A percentile compares a stretch with the other conserved stretches of the same genome.
Conservation (phyloP, 1,140 invertebrate species). For the Bombus consobrinus region DNA sequence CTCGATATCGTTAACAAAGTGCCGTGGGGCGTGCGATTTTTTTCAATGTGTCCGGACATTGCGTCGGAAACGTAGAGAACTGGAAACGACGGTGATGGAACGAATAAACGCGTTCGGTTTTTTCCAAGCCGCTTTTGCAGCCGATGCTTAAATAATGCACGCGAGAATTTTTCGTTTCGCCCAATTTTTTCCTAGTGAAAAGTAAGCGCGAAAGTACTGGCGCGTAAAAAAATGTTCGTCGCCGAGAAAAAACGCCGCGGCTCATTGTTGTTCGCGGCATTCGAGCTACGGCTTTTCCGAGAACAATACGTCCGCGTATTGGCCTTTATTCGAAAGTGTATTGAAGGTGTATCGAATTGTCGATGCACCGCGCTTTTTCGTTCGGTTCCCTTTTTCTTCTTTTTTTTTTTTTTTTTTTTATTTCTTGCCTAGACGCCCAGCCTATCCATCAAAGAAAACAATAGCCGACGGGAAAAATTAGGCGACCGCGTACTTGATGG, state of each 20-base stretch:
- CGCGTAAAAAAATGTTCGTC: no score
- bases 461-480: neutral
- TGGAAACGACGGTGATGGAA: neutral
- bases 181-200: no score
- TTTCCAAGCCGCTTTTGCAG: no score
- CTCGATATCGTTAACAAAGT: neutral
- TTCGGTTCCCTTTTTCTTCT: neutral
- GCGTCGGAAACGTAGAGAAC: no score
- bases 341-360: constrained; percentile 18
- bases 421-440: neutral
- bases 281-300: neutral
- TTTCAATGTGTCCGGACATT: neutral
- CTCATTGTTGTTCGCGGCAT: neutral
- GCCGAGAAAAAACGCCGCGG: no score
- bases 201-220: no score
- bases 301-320: neutral
- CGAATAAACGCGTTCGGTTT: neutral
- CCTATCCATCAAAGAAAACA: no score
- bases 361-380: neutral
- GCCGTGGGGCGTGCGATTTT: neutral
- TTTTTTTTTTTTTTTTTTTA: neutral
- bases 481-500: neutral
- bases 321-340: constrained; percentile 9
- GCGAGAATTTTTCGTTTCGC: no score
- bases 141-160: no score